These are phyloP conservation scores for Paralichthys olivaceus DNA, from an alignment of 2,113 vertebrate species.

Conservation along the genomic window DNA sequence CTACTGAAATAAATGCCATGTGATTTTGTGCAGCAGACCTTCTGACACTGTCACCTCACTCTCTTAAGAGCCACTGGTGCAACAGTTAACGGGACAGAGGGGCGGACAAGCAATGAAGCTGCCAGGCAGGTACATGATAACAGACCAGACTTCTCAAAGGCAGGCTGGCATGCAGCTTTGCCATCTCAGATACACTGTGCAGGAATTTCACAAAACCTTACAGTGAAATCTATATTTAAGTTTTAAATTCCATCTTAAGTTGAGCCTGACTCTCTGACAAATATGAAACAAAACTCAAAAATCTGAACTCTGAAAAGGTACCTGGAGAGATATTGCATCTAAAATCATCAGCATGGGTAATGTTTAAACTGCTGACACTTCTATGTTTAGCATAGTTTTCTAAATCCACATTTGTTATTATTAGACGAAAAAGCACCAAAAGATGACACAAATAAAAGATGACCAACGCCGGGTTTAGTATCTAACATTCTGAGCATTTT, in stretches of 20 bases:
- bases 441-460: not conserved
- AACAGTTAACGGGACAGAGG: slow-evolving; percentile 22
- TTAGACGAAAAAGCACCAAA: not conserved
- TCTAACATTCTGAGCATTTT: not conserved
- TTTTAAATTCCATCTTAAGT: no score
- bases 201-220: slow-evolving; percentile 2
- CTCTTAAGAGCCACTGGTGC: slow-evolving; percentile 12
- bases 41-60: slow-evolving; percentile 16
- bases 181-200: slow-evolving; percentile 10
- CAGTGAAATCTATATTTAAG: not conserved
- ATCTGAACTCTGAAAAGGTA: no score
- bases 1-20: slow-evolving; percentile 47
- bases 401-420: not conserved
- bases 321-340: not conserved
- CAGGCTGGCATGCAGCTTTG: slow-evolving; percentile 24
- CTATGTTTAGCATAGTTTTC: not conserved
- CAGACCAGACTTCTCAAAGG: slow-evolving; percentile 42
- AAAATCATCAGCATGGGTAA: not conserved
- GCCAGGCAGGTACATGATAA: slow-evolving; percentile 27
- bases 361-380: not conserved
- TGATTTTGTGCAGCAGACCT: slow-evolving; percentile 27
- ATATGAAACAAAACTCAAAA: not conserved
- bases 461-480: not conserved
- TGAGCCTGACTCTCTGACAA: slow-evolving; percentile 3
- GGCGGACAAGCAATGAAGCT: not conserved